phyloP scores from a whole-genome alignment of 2,797 vertebrate species.

The Hafferia zeledoni region DNA sequence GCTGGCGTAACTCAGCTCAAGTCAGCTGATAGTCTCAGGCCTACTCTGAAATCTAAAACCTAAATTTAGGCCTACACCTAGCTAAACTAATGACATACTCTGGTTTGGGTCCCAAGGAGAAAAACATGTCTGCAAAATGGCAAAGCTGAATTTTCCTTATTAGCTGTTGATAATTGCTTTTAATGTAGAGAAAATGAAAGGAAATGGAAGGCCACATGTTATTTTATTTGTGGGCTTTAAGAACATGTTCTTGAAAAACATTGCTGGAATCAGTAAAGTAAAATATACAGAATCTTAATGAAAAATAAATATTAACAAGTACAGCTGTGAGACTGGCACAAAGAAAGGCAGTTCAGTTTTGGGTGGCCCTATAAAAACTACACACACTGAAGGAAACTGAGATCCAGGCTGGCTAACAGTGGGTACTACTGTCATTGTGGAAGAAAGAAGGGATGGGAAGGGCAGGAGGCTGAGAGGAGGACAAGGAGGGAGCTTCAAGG shows the following conservation, averaged over 20 bases:
- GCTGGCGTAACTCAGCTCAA: too few species aligned
- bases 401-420: neutral
- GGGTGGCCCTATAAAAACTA: neutral
- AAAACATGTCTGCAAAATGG: neutral
- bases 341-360: neutral
- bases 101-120: neutral
- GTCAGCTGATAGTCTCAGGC: too few species aligned
- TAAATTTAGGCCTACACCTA: too few species aligned
- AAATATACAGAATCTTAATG: neutral
- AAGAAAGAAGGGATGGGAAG: neutral
- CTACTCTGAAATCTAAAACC: too few species aligned
- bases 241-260: neutral
- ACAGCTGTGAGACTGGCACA: neutral
- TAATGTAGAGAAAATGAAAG: neutral
- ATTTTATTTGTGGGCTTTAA: neutral
- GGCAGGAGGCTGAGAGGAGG: neutral
- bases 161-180: neutral
- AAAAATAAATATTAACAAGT: neutral
- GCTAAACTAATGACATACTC: neutral
- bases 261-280: neutral
- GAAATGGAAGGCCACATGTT: neutral
- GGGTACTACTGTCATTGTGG: neutral
- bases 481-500: neutral
- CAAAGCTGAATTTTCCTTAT: neutral
- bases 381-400: neutral